phyloP scores from a whole-genome alignment of 2,888 invertebrate species.

The Plebejus argus region DNA sequence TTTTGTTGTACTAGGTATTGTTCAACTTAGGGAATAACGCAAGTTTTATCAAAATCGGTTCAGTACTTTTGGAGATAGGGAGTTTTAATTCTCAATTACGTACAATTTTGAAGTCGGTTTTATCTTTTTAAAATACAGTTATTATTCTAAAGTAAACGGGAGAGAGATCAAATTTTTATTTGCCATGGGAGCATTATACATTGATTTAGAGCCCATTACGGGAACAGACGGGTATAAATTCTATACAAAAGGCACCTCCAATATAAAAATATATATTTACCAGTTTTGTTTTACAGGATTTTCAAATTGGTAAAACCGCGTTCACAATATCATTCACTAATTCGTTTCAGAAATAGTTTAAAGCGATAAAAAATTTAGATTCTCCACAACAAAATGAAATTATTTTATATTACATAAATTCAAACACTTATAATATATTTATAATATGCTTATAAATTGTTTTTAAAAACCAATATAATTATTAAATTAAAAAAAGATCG shows the following conservation, averaged over 20 bases:
- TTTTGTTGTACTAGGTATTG: no score
- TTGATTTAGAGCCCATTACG: slow-evolving; percentile 1
- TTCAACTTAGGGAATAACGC: no score
- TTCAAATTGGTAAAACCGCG: no score
- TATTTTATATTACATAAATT: background rate
- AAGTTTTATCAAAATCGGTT: no score
- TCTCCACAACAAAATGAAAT: background rate
- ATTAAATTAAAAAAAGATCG: background rate
- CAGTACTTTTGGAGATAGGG: no score
- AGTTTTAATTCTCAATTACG: no score
- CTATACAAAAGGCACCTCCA: background rate
- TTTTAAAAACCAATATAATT: no score
- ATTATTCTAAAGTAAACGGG: background rate
- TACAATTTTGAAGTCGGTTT: no score
- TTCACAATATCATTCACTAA: no score
- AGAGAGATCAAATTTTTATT: background rate
- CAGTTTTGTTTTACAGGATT: background rate
- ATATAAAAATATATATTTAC: background rate
- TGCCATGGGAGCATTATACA: slow-evolving; percentile 1
- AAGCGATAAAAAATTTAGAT: background rate
- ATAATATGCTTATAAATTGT: no score
- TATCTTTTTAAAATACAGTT: no score
- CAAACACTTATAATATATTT: no score
- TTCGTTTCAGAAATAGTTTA: background rate
- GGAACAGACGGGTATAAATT: background rate